phyloP scores from a whole-genome alignment of 2,888 invertebrate species.

The Drosophila diplacantha region DNA sequence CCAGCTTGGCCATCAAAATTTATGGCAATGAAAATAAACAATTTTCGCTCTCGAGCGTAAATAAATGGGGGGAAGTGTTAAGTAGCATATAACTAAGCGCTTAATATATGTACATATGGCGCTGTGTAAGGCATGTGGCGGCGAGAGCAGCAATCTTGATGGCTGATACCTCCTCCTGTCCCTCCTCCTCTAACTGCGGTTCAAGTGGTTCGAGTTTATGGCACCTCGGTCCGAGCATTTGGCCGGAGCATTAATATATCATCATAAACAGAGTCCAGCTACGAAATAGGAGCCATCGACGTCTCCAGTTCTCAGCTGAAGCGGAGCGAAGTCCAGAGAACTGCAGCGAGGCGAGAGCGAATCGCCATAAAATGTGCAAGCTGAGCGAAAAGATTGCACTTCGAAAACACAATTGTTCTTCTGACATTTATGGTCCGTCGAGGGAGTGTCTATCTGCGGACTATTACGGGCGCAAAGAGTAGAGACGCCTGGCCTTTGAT shows the following conservation, averaged over 20 bases:
- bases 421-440: constrained; percentile 31
- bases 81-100: constrained; percentile 46
- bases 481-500: constrained; percentile 22
- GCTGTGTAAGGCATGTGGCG: constrained; percentile 23
- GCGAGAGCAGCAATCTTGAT: constrained; percentile 27
- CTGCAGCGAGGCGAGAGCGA: constrained; percentile 14
- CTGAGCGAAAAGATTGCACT: constrained; percentile 36
- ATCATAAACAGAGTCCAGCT: constrained; percentile 47
- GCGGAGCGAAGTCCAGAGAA: constrained; percentile 1
- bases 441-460: constrained; percentile 12
- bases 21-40: constrained; percentile 63
- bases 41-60: constrained; percentile 44
- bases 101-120: constrained; percentile 32
- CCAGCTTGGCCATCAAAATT: constrained; percentile 56
- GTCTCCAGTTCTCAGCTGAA: constrained; percentile 31
- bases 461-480: constrained; percentile 1
- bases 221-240: constrained; percentile 44
- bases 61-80: constrained; percentile 56
- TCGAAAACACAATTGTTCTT: constrained; percentile 34
- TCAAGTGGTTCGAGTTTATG: constrained; percentile 63
- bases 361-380: constrained; percentile 48
- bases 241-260: constrained; percentile 60
- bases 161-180: constrained; percentile 10
- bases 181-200: constrained; percentile 2
- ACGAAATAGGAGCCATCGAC: constrained; percentile 43